Conservation (phyloP, 37 sponge, comb jelly and placozoan genomes). For the Ephydatia muelleri region DNA sequence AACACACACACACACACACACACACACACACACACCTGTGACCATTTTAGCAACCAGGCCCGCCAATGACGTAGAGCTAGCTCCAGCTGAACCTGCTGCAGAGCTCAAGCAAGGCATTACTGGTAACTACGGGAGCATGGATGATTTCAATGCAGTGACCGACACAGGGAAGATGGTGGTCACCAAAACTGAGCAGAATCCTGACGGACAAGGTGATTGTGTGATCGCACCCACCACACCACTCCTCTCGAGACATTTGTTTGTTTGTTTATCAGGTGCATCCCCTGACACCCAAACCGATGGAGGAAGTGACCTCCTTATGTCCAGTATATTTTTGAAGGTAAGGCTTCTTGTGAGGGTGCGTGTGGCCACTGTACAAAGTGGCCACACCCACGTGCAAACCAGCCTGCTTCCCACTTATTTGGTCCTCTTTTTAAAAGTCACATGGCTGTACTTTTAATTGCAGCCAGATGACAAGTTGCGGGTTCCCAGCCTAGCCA, state of each 20-base stretch:
- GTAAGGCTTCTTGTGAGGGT: neutral
- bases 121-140: neutral
- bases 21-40: conserved; percentile 16
- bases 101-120: neutral
- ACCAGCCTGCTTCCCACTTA: neutral
- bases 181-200: too few relatives aligned
- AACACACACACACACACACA: conserved; percentile 24
- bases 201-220: neutral
- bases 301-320: neutral
- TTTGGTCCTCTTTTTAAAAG: neutral
- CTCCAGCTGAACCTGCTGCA: neutral
- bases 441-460: neutral
- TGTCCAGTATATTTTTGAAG: neutral
- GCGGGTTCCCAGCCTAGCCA: conserved; percentile 23
- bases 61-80: too few relatives aligned
- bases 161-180: too few relatives aligned
- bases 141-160: neutral
- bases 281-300: neutral
- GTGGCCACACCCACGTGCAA: neutral
- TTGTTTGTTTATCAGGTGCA: neutral
- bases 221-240: neutral
- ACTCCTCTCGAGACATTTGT: neutral
- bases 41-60: too few relatives aligned
- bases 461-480: conserved; percentile 18
- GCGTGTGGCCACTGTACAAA: neutral